phyloP scores from a whole-genome alignment of 2,888 invertebrate genomes.

The Troglohyphantes excavatus region DNA sequence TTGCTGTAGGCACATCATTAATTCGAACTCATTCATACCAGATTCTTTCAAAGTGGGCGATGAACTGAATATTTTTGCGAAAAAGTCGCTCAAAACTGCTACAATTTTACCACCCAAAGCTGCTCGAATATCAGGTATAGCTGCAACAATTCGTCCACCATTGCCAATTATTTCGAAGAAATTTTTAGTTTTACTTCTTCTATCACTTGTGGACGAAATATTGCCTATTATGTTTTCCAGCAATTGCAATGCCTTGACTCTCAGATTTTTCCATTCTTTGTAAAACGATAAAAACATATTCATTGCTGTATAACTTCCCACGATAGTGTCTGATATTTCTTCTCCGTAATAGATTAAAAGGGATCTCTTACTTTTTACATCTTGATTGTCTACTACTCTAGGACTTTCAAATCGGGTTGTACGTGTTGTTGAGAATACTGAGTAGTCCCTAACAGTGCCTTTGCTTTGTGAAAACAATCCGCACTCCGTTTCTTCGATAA shows the following conservation, averaged over 20 bases:
- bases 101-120: slow-evolving; percentile 18
- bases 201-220: background rate
- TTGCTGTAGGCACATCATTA: background rate
- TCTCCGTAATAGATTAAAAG: slow-evolving; percentile 6
- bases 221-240: slow-evolving; percentile 21
- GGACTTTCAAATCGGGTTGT: background rate
- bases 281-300: slow-evolving; percentile 16
- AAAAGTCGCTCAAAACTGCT: background rate
- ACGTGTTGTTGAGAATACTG: background rate
- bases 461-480: background rate
- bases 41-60: background rate
- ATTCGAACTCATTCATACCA: slow-evolving; percentile 2
- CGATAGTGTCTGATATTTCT: slow-evolving; percentile 41
- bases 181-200: background rate
- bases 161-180: background rate
- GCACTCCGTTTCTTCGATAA: background rate
- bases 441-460: background rate
- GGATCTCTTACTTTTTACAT: background rate
- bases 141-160: background rate
- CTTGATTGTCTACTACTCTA: background rate
- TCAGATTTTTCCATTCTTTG: slow-evolving; percentile 8
- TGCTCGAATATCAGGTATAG: background rate
- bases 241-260: background rate
- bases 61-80: background rate
- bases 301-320: slow-evolving; percentile 21